These are phyloP conservation scores for Quiscalus mexicanus DNA, from an alignment of 2,113 vertebrate genomes.

Conservation along the genomic window DNA sequence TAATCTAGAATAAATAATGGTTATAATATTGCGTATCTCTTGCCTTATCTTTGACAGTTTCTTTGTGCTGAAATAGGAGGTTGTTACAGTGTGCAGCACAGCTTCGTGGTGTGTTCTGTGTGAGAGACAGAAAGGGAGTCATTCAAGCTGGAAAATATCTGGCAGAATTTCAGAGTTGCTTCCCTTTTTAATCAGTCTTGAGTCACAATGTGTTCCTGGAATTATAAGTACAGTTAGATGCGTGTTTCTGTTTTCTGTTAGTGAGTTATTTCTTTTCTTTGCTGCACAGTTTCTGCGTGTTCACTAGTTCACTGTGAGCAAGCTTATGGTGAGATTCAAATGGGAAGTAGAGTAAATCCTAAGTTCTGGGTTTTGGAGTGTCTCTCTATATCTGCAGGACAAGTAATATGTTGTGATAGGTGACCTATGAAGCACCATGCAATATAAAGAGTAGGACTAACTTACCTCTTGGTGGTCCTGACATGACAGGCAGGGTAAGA, in stretches of 20 bases:
- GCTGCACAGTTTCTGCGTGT: background rate
- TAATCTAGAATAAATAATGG: slow-evolving; percentile 59
- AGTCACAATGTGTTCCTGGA: background rate
- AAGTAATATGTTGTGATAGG: background rate
- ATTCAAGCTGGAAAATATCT: slow-evolving; percentile 31
- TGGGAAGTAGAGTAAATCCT: background rate
- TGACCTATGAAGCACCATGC: background rate
- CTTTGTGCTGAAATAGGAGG: background rate
- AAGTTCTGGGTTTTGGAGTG: background rate
- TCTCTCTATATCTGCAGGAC: background rate
- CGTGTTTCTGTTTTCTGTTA: background rate
- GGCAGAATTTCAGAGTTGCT: slow-evolving; percentile 27
- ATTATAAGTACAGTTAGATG: background rate
- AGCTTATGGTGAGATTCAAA: background rate
- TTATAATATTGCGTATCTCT: slow-evolving; percentile 43
- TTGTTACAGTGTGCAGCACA: background rate
- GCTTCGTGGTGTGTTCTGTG: background rate
- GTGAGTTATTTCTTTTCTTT: background rate
- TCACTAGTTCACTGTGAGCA: background rate
- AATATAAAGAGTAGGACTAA: background rate
- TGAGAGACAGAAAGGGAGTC: background rate
- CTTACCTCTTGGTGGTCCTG: background rate
- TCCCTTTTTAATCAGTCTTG: slow-evolving; percentile 29
- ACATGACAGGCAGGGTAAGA: background rate
- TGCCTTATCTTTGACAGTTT: slow-evolving; percentile 45